Conservation (phyloP, 2,113 vertebrate species). For the Aldabrachelys gigantea region DNA sequence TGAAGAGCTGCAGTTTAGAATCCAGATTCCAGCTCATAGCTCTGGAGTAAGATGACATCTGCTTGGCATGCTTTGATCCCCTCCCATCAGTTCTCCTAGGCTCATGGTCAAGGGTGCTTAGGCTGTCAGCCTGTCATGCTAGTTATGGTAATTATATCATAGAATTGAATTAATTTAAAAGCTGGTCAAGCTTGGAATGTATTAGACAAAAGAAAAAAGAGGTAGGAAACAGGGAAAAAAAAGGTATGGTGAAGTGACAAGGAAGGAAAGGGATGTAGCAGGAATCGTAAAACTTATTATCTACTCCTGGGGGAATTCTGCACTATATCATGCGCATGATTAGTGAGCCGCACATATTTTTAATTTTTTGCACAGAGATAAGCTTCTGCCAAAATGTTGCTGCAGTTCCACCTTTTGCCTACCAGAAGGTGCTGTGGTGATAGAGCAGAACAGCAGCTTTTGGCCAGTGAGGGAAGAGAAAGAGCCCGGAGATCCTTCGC, state of each 20-base stretch:
- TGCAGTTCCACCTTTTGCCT: too few relatives aligned
- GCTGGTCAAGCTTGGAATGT: background rate
- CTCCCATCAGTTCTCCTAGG: background rate
- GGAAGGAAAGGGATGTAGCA: background rate
- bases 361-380: too few relatives aligned
- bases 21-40: background rate
- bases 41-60: background rate
- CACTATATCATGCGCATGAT: too few relatives aligned
- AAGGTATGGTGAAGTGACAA: background rate
- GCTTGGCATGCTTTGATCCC: background rate
- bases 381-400: too few relatives aligned
- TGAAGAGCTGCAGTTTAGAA: background rate
- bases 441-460: too few relatives aligned
- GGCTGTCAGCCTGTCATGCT: background rate
- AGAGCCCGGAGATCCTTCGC: too few relatives aligned
- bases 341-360: too few relatives aligned
- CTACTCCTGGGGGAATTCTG: too few relatives aligned
- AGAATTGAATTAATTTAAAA: constrained; percentile 14
- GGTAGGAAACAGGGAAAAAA: background rate
- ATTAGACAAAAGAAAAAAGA: background rate
- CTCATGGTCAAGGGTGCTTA: background rate
- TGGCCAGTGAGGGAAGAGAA: too few relatives aligned
- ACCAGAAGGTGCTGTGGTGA: too few relatives aligned
- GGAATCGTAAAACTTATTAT: background rate
- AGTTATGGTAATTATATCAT: background rate